Conservation (phyloP, 2,113 vertebrate genomes). For the Acanthochromis polyacanthus region DNA sequence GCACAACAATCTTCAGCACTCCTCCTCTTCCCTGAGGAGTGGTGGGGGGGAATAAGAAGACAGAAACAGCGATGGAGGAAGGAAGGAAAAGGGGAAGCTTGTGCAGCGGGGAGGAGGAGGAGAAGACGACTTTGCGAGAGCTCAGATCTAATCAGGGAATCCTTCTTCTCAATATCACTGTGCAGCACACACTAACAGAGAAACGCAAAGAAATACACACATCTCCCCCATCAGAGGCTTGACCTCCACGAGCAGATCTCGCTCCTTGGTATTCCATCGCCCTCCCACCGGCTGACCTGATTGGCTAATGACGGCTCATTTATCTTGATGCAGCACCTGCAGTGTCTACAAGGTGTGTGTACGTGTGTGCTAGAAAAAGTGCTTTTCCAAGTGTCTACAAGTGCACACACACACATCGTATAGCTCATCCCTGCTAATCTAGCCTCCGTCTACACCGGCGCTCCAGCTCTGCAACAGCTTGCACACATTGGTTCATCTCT, state of each 20-base stretch:
- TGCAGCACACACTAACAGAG: constrained; percentile 17
- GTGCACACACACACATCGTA: constrained; percentile 26
- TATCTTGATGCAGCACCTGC: constrained; percentile 83
- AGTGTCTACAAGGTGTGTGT: constrained; percentile 52
- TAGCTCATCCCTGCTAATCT: constrained; percentile 57
- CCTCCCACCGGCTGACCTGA: constrained; percentile 77
- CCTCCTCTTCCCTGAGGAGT: constrained; percentile 63
- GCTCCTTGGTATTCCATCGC: constrained; percentile 64
- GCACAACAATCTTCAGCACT: constrained; percentile 51
- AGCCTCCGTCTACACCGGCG: constrained; percentile 60
- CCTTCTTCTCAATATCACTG: constrained; percentile 64
- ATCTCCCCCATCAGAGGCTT: constrained; percentile 14
- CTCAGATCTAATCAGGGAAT: constrained; percentile 78
- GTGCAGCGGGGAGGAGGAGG: constrained; percentile 17
- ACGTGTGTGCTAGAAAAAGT: constrained; percentile 1
- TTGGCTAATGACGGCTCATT: constrained; percentile 83
- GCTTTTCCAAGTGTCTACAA: constrained; percentile 17
- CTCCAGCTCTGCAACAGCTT: constrained; percentile 72
- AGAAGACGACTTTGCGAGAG: constrained; percentile 48
- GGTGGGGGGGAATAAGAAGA: background rate
- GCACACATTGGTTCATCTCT: constrained; percentile 68
- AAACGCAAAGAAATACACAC: constrained; percentile 15
- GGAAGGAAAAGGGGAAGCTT: constrained; percentile 2
- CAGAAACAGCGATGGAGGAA: constrained; percentile 15
- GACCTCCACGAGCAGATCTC: constrained; percentile 61